These are phyloP conservation scores for Dreissena polymorpha DNA, from an alignment of 1,140 invertebrate species.

Conservation along the genomic window DNA sequence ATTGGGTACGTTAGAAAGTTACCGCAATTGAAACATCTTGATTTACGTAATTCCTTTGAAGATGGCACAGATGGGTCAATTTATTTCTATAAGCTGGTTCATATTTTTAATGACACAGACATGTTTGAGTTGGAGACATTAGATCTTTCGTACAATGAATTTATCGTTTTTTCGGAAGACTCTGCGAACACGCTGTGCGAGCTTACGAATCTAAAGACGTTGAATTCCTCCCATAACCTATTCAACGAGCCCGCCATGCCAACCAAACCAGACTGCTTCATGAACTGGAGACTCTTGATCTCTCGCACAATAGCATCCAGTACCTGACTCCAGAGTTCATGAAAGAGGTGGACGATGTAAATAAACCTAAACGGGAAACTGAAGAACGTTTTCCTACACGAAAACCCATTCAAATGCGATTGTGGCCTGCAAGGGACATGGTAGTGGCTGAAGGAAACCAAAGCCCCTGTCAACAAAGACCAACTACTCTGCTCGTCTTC, in stretches of 20 bases:
- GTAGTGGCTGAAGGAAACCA: constrained; percentile 44
- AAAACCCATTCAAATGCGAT: constrained; percentile 48
- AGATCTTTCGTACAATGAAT: constrained; percentile 52
- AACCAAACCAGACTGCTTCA: constrained; percentile 27
- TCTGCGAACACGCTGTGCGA: constrained; percentile 46
- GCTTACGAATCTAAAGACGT: constrained; percentile 16
- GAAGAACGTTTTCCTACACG: constrained; percentile 19
- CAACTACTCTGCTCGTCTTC: constrained; percentile 15
- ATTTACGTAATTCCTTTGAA: constrained; percentile 45
- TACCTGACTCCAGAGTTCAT: constrained; percentile 24
- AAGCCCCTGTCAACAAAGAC: constrained; percentile 32
- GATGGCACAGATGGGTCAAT: constrained; percentile 13
- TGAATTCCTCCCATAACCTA: constrained; percentile 48
- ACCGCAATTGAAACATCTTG: constrained; percentile 14
- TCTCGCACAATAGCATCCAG: constrained; percentile 42
- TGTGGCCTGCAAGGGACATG: constrained; percentile 47
- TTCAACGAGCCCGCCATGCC: constrained; percentile 22
- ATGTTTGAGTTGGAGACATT: constrained; percentile 28
- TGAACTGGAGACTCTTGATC: constrained; percentile 23
- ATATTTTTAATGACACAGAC: constrained; percentile 35
- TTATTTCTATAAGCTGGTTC: constrained; percentile 35
- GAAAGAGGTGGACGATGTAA: background rate
- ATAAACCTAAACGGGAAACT: constrained; percentile 13
- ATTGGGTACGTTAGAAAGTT: constrained; percentile 41
- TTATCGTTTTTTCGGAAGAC: constrained; percentile 29